Conservation (phyloP, 2,797 vertebrate species). For the Microhierax caerulescens region DNA sequence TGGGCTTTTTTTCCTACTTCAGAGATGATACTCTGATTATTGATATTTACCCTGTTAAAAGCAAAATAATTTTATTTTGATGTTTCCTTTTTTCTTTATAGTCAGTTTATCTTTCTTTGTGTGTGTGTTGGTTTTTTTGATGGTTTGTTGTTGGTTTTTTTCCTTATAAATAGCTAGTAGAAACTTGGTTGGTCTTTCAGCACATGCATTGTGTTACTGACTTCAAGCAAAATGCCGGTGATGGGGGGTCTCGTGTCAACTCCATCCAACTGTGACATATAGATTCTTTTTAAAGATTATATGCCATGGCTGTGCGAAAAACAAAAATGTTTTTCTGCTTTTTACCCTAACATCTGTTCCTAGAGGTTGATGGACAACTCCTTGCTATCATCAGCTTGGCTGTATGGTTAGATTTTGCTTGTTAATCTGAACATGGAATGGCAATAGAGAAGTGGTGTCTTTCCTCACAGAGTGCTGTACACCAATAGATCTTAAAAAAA, state of each 20-base stretch:
- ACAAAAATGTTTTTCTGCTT: background rate
- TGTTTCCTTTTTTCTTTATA: background rate
- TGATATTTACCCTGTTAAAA: background rate
- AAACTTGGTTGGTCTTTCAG: background rate
- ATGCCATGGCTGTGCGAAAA: background rate
- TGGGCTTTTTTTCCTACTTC: background rate
- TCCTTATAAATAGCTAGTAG: background rate
- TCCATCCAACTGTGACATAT: background rate
- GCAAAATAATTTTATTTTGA: background rate
- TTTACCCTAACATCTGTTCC: background rate
- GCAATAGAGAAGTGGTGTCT: background rate
- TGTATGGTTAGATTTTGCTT: background rate
- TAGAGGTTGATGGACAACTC: background rate
- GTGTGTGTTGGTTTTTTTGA: no score
- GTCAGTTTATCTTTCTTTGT: background rate
- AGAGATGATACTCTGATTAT: background rate
- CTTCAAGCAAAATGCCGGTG: background rate
- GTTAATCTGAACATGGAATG: background rate
- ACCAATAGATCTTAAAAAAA: background rate
- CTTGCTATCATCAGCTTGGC: background rate
- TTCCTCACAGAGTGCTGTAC: background rate
- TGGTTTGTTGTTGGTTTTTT: background rate
- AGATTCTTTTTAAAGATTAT: conserved; percentile 21
- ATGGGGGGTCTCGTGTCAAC: background rate
- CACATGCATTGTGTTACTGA: background rate